phyloP scores from a whole-genome alignment of 2,113 vertebrate genomes.

The Monarcha castaneiventris region DNA sequence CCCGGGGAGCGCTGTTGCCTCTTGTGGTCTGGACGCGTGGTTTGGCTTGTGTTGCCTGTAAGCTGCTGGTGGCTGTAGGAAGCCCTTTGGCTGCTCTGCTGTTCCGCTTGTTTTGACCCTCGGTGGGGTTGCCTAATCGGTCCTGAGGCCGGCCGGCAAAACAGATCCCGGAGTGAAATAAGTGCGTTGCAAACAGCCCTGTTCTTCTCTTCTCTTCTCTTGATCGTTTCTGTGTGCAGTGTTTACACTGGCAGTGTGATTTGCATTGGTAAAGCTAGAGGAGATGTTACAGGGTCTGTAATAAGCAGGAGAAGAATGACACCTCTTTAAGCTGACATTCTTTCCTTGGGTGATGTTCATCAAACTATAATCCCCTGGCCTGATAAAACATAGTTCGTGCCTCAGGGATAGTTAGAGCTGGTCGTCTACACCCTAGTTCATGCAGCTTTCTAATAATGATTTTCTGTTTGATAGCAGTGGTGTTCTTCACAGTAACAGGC shows the following conservation, averaged over 20 bases:
- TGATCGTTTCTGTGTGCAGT: accelerated
- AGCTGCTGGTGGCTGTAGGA: background rate
- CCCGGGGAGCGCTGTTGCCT: background rate
- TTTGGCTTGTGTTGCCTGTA: background rate
- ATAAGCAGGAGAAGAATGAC: background rate
- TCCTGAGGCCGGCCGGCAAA: background rate
- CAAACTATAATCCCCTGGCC: background rate
- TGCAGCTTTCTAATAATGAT: background rate
- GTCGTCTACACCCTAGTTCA: background rate
- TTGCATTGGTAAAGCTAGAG: background rate
- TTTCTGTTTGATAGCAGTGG: background rate
- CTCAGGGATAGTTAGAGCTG: background rate
- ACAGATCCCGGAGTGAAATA: background rate
- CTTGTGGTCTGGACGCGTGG: accelerated
- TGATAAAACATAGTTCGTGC: background rate
- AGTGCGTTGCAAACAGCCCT: accelerated
- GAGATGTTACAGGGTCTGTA: background rate
- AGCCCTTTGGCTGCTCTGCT: background rate
- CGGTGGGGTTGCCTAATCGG: accelerated
- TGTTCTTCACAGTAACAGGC: background rate
- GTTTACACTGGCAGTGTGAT: background rate
- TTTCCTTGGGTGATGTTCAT: background rate
- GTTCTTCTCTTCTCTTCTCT: background rate
- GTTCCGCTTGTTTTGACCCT: background rate
- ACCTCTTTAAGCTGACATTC: background rate